Evolutionary conservation across 2,888 invertebrate genomes (phyloP).

Genomic region (Spodoptera picta): DNA sequence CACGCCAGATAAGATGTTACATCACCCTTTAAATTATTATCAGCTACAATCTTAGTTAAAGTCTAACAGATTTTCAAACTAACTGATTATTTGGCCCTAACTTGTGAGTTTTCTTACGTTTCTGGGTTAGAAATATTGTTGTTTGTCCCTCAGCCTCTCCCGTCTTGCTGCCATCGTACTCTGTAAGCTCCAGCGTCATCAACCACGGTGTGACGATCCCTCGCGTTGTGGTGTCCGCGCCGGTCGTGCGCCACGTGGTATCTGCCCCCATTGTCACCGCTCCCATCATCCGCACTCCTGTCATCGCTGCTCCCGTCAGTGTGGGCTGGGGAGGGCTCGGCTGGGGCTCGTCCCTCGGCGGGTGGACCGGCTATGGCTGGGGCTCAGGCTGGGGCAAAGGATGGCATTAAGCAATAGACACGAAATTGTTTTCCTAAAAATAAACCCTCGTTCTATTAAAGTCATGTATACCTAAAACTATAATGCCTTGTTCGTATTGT

Average conservation of each 20-base stretch:
- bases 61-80: too few species aligned
- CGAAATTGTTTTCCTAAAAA: constrained; percentile 45
- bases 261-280: constrained; percentile 60
- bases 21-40: too few species aligned
- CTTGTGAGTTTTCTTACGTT: too few species aligned
- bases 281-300: constrained; percentile 58
- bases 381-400: constrained; percentile 51
- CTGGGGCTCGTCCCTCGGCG: constrained; percentile 43
- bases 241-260: constrained; percentile 48
- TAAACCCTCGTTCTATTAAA: constrained; percentile 25
- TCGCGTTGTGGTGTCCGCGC: constrained; percentile 55
- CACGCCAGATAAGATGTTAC: too few species aligned
- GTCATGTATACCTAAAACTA: constrained; percentile 24
- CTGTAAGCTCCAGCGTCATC: constrained; percentile 69
- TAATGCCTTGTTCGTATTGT: constrained; percentile 22
- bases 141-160: constrained; percentile 43
- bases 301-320: constrained; percentile 40
- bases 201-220: constrained; percentile 74
- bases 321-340: constrained; percentile 53
- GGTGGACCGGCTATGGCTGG: constrained; percentile 50
- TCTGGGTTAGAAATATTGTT: not conserved
- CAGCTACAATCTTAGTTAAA: too few species aligned
- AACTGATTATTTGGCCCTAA: too few species aligned
- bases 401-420: constrained; percentile 48
- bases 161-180: constrained; percentile 60